Evolutionary conservation across 2,113 vertebrate genomes (phyloP).

Genomic region (Coreoperca whiteheadi): DNA sequence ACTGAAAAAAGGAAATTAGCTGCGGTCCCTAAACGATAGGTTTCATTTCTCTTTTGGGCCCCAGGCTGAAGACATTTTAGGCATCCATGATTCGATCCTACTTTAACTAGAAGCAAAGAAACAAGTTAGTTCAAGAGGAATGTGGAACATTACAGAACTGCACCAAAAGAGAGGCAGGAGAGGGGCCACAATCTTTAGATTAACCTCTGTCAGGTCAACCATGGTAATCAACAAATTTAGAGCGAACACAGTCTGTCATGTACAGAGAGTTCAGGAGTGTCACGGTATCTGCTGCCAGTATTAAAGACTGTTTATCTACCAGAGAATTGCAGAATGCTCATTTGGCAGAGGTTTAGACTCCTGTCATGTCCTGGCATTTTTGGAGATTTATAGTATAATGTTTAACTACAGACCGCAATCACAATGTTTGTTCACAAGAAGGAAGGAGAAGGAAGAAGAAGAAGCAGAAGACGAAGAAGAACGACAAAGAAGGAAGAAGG

Average conservation of each 20-base stretch:
- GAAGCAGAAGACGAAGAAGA: too few relatives aligned
- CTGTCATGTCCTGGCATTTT: too few relatives aligned
- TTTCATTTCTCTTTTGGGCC: constrained; percentile 48
- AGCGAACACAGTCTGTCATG: too few relatives aligned
- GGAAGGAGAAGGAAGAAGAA: too few relatives aligned
- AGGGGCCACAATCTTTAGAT: not conserved
- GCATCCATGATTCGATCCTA: not conserved
- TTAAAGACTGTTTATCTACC: not conserved
- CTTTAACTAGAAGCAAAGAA: constrained; percentile 13
- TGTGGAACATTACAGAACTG: not conserved
- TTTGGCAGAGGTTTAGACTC: too few relatives aligned
- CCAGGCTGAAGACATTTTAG: constrained; percentile 3
- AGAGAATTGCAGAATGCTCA: not conserved
- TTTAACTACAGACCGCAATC: too few relatives aligned
- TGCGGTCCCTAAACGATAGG: constrained; percentile 14
- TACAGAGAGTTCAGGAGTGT: too few relatives aligned
- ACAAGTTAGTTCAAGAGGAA: not conserved
- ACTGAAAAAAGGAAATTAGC: constrained; percentile 11
- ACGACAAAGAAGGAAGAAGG: too few relatives aligned
- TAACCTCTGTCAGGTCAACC: not conserved
- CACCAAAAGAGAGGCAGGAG: not conserved
- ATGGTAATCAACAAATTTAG: not conserved
- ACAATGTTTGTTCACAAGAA: too few relatives aligned
- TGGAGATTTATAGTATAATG: too few relatives aligned
- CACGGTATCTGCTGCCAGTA: not conserved